Conservation (phyloP, 1,140 invertebrate species). For the Phymorhynchus buccinoides region DNA sequence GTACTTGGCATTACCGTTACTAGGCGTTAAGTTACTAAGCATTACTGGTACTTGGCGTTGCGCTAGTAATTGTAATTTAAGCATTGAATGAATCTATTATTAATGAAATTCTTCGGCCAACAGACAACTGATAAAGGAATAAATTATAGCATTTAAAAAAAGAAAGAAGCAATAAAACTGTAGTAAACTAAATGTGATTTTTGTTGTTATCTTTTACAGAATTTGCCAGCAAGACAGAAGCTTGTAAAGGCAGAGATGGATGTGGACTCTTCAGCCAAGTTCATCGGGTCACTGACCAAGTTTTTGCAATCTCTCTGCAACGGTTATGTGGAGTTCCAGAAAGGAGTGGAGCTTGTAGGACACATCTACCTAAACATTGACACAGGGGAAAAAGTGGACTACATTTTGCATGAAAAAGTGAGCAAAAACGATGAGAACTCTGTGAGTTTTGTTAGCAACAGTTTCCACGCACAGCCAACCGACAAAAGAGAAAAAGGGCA, state of each 20-base stretch:
- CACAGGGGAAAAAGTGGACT: constrained; percentile 49
- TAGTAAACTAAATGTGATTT: background rate
- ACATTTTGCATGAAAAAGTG: constrained; percentile 51
- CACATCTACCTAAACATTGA: constrained; percentile 51
- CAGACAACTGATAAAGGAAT: background rate
- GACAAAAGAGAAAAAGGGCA: constrained; percentile 12
- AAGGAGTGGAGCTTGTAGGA: constrained; percentile 47
- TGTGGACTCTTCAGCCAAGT: constrained; percentile 48
- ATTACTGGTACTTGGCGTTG: too few relatives aligned
- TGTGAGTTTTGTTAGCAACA: constrained; percentile 49
- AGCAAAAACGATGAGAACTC: constrained; percentile 50
- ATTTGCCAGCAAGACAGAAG: constrained; percentile 2
- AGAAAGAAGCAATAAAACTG: too few relatives aligned
- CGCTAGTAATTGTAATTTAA: background rate
- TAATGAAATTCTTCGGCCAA: background rate
- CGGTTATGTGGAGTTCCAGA: constrained; percentile 48
- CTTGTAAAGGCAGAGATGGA: constrained; percentile 34
- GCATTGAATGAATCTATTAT: background rate
- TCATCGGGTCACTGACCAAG: constrained; percentile 46
- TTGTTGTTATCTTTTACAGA: background rate
- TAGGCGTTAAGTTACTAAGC: too few relatives aligned
- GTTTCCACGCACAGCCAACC: constrained; percentile 47
- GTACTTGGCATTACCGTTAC: too few relatives aligned
- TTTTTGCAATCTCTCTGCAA: constrained; percentile 48
- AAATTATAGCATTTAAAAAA: too few relatives aligned